phyloP scores from a whole-genome alignment of 2,888 invertebrate species.

The Lasioglossum morio region DNA sequence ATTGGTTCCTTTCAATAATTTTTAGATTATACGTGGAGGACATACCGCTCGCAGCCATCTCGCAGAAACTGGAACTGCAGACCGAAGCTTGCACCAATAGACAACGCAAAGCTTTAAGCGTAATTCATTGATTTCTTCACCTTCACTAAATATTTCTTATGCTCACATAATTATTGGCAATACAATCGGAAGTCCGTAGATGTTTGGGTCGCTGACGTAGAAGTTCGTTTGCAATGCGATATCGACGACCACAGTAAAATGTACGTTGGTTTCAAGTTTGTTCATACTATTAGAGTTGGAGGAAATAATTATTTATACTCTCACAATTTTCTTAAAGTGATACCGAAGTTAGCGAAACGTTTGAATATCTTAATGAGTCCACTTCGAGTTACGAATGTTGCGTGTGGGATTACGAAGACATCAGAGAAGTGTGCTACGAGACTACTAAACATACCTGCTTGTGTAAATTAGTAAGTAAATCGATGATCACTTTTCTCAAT shows the following conservation, averaged over 20 bases:
- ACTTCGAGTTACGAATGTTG: neutral
- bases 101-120: constrained; percentile 66
- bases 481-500: too few relatives aligned
- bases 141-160: neutral
- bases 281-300: neutral
- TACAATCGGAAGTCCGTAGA: constrained; percentile 69
- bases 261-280: constrained; percentile 9
- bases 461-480: constrained; percentile 26
- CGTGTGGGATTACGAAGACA: neutral
- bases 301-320: neutral
- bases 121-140: constrained; percentile 46
- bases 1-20: neutral
- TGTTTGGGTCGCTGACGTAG: constrained; percentile 65
- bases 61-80: constrained; percentile 63
- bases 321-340: neutral
- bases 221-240: constrained; percentile 60
- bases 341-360: neutral
- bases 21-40: constrained; percentile 81
- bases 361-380: neutral
- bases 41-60: constrained; percentile 80
- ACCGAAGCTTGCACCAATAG: constrained; percentile 59
- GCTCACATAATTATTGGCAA: neutral
- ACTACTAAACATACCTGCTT: neutral
- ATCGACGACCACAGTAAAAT: neutral
- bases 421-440: neutral